These are phyloP conservation scores for Zoanthus sociatus DNA, from an alignment of 92 coral and sea anemone species.

Conservation along the genomic window DNA sequence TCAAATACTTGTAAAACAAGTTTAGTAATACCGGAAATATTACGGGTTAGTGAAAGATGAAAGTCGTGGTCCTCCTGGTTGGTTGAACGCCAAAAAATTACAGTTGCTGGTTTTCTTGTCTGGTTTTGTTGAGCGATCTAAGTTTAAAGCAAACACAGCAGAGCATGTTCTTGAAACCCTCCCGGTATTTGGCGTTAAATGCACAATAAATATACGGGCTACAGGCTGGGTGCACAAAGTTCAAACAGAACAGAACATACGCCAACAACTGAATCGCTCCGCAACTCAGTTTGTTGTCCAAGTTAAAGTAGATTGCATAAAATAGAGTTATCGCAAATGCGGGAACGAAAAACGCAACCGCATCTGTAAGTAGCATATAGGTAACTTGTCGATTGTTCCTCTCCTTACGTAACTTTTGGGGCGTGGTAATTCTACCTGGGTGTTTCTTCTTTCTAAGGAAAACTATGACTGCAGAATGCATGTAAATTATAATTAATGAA, in stretches of 20 bases:
- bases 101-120: background rate
- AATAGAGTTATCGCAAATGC: background rate
- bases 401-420: constrained; percentile 1
- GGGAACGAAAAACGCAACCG: background rate
- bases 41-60: background rate
- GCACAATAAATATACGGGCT: constrained; percentile 10
- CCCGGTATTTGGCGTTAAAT: constrained; percentile 7
- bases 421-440: background rate
- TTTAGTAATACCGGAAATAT: background rate
- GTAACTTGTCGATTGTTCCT: background rate
- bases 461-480: background rate
- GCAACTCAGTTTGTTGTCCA: background rate
- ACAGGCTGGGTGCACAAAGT: background rate
- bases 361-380: constrained; percentile 9
- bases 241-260: background rate
- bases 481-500: background rate
- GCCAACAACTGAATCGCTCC: background rate
- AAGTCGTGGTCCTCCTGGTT: background rate
- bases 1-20: background rate
- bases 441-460: background rate
- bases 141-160: background rate
- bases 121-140: background rate
- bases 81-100: background rate
- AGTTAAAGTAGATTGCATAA: background rate
- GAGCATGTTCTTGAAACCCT: background rate